A percentile compares a stretch with the other conserved stretches of the same genome.
These are phyloP conservation scores for Tubulanus polymorphus DNA, from an alignment of 2,888 invertebrate species.

Conservation along the genomic window DNA sequence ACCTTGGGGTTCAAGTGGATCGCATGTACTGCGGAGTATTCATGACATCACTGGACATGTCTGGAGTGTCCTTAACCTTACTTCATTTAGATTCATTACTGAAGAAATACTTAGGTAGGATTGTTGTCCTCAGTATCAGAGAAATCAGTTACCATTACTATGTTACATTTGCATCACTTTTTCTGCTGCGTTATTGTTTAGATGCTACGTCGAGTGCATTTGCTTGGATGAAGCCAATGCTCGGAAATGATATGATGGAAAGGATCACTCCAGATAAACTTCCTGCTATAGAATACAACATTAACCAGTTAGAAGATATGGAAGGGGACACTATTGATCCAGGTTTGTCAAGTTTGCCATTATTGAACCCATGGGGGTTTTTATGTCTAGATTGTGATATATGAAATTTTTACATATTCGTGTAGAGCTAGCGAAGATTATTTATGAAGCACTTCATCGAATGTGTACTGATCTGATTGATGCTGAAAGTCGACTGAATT, in stretches of 20 bases:
- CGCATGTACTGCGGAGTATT: slow-evolving; percentile 62
- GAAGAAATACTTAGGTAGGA: slow-evolving; percentile 35
- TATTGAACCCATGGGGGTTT: neutral
- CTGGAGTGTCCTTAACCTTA: slow-evolving; percentile 72
- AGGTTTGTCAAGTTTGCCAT: neutral
- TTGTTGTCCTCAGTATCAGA: too few relatives aligned
- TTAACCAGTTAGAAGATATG: neutral
- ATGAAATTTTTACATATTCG: neutral
- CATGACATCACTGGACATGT: slow-evolving; percentile 74
- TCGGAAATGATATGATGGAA: slow-evolving; percentile 26
- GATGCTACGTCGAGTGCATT: slow-evolving; percentile 36
- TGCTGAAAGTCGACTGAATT: slow-evolving; percentile 60
- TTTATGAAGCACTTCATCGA: slow-evolving; percentile 27
- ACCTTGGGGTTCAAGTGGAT: slow-evolving; percentile 54
- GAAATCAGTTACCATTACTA: neutral
- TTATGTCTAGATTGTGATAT: neutral
- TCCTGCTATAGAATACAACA: neutral
- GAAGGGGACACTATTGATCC: neutral
- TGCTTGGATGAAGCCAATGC: slow-evolving; percentile 29
- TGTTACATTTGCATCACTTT: neutral
- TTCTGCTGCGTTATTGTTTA: slow-evolving; percentile 11
- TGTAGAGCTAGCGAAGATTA: slow-evolving; percentile 8
- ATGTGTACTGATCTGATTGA: slow-evolving; percentile 59
- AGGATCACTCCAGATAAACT: slow-evolving; percentile 24
- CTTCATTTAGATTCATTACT: slow-evolving; percentile 43